Conservation (phyloP, 2,797 vertebrate genomes). For the Crocidura indochinensis region DNA sequence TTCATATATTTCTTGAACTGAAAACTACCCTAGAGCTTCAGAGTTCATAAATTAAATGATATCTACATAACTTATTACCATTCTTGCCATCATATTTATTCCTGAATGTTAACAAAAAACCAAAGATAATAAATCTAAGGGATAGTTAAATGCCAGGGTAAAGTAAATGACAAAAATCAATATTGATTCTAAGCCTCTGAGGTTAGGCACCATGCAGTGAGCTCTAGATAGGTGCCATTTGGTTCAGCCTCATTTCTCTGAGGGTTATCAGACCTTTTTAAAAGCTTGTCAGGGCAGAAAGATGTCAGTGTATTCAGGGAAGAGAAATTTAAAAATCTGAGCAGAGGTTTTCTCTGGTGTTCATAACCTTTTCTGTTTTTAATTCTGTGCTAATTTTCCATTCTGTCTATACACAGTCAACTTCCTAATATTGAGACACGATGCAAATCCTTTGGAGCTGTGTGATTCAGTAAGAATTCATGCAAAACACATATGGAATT, state of each 20-base stretch:
- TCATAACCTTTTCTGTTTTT: slow-evolving; percentile 50
- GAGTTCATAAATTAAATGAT: slow-evolving; percentile 77
- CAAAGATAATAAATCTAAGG: slow-evolving; percentile 57
- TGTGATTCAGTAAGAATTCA: background rate
- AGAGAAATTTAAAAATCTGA: slow-evolving; percentile 50
- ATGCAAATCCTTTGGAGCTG: background rate
- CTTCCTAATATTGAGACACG: background rate
- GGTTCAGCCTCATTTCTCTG: slow-evolving; percentile 48
- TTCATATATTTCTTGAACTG: slow-evolving; percentile 73
- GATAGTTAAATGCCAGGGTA: slow-evolving; percentile 64
- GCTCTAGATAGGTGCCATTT: slow-evolving; percentile 28
- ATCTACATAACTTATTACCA: slow-evolving; percentile 66
- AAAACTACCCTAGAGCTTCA: slow-evolving; percentile 66
- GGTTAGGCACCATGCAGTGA: slow-evolving; percentile 13
- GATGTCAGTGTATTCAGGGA: background rate
- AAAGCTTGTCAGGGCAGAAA: slow-evolving; percentile 60
- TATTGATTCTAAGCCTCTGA: slow-evolving; percentile 65
- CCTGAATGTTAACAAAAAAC: slow-evolving; percentile 71
- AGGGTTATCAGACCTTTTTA: slow-evolving; percentile 37
- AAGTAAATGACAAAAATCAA: slow-evolving; percentile 77
- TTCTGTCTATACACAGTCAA: background rate
- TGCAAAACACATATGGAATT: background rate
- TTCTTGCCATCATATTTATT: slow-evolving; percentile 45
- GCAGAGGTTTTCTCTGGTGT: slow-evolving; percentile 21
- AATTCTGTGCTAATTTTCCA: slow-evolving; percentile 34